Evolutionary conservation across 2,888 invertebrate species (phyloP).

Genomic region (Dolichopus griseipennis): DNA sequence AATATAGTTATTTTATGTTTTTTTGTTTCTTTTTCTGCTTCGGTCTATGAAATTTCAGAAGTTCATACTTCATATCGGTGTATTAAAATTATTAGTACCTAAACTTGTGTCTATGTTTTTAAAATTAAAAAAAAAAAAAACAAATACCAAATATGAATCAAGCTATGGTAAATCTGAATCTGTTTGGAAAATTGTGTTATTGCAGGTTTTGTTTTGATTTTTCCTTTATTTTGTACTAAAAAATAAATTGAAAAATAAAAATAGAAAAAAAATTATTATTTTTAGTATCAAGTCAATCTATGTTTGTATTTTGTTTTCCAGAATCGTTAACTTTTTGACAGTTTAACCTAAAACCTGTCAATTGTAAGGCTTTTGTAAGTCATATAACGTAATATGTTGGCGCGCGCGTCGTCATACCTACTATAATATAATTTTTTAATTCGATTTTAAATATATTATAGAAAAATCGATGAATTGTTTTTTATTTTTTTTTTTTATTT

Average conservation of each 20-base stretch:
- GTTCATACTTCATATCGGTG: not conserved
- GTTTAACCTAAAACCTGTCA: slow-evolving; percentile 6
- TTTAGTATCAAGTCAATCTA: not conserved
- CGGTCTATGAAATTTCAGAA: not conserved
- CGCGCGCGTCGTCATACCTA: not conserved
- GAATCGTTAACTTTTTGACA: not conserved
- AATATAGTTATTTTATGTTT: not conserved
- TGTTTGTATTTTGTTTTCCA: not conserved
- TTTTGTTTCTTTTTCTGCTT: not conserved
- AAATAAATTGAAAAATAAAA: no score
- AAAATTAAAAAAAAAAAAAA: no score
- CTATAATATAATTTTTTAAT: no score
- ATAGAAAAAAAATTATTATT: no score
- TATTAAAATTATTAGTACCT: not conserved
- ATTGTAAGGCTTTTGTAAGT: not conserved
- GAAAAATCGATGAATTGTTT: no score
- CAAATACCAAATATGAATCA: no score
- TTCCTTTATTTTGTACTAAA: not conserved
- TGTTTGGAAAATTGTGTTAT: no score
- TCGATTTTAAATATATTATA: not conserved
- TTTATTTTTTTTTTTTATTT: no score
- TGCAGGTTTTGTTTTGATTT: no score
- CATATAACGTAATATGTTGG: not conserved
- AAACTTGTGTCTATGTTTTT: no score
- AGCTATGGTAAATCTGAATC: no score